These are phyloP conservation scores for Pomatostomus ruficeps DNA, from an alignment of 2,113 vertebrate species.

Conservation along the genomic window DNA sequence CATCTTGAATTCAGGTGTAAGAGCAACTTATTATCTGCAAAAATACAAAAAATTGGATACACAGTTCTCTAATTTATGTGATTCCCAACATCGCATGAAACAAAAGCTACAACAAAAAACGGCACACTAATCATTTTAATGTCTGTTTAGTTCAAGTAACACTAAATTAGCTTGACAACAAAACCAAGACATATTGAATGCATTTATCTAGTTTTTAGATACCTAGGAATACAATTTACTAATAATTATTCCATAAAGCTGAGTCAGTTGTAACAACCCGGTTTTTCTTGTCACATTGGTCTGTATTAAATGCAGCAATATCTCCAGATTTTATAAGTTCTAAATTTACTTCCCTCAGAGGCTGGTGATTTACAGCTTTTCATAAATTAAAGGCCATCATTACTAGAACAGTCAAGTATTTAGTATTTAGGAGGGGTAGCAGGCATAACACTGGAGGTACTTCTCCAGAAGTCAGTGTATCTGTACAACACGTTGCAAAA, in stretches of 20 bases:
- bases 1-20: background rate
- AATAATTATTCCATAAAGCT: background rate
- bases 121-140: background rate
- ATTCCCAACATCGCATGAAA: background rate
- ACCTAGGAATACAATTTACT: background rate
- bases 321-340: background rate
- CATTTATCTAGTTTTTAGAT: background rate
- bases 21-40: background rate
- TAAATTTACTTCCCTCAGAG: background rate
- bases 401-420: background rate
- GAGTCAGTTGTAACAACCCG: background rate
- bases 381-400: background rate
- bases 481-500: background rate
- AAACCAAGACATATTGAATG: background rate
- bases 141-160: background rate
- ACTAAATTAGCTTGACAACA: background rate
- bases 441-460: background rate
- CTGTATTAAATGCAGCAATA: background rate
- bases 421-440: background rate
- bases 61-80: background rate
- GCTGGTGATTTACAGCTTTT: background rate
- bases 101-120: background rate
- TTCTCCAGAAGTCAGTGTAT: background rate
- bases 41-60: accelerated
- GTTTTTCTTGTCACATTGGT: background rate